Conservation (phyloP, 2,113 vertebrate species). For the Pachypanchax playfairii region DNA sequence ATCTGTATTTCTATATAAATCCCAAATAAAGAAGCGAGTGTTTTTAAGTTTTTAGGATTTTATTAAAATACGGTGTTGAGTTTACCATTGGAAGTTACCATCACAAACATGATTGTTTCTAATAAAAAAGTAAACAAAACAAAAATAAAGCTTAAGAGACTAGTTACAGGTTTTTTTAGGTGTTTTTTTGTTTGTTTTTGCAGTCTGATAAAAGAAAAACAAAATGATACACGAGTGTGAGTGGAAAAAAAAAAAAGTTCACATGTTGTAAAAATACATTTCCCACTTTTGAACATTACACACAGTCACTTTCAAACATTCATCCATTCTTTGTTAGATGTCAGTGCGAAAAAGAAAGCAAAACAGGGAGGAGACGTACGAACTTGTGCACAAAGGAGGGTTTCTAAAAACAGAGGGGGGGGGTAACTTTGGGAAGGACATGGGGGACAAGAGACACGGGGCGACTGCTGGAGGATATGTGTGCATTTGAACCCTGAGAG, state of each 20-base stretch:
- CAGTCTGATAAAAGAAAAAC: conserved; percentile 79
- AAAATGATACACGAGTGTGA: conserved; percentile 77
- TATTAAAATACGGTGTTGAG: conserved; percentile 89
- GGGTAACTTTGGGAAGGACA: no score
- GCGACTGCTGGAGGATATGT: conserved; percentile 76
- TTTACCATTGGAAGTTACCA: conserved; percentile 85
- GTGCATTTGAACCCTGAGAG: conserved; percentile 82
- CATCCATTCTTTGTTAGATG: conserved; percentile 75
- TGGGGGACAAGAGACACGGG: conserved; percentile 50
- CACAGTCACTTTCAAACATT: conserved; percentile 77
- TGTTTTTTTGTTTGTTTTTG: conserved; percentile 77
- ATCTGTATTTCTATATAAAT: no score
- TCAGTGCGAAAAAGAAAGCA: conserved; percentile 64
- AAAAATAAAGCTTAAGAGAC: conserved; percentile 86
- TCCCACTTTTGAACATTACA: conserved; percentile 80
- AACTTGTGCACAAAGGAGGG: conserved; percentile 61
- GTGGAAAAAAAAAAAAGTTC: conserved; percentile 73
- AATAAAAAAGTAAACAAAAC: conserved; percentile 87
- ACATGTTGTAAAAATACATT: conserved; percentile 86
- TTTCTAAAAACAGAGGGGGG: conserved; percentile 29
- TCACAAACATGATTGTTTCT: conserved; percentile 90
- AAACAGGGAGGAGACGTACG: conserved; percentile 37
- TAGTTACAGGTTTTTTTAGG: conserved; percentile 76
- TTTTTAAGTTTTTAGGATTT: conserved; percentile 79
- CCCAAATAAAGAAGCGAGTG: background rate